Base-by-base conservation (phyloP, 2,113 vertebrate genomes). In the Caranx ignobilis region DNA sequence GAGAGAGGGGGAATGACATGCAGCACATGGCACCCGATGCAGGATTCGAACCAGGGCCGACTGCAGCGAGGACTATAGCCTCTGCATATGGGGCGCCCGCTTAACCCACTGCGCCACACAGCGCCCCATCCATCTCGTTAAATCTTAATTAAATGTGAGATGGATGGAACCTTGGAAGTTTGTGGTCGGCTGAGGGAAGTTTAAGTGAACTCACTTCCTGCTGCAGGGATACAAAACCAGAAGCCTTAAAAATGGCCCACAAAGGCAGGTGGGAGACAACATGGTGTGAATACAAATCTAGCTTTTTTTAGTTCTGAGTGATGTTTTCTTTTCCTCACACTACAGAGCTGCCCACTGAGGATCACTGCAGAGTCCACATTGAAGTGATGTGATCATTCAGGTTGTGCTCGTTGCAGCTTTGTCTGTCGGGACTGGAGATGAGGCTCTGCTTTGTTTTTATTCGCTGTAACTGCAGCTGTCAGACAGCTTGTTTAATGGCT, bases 221-320 rank as follows among this genome's bases (percentile, higher is more conserved):
- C 41, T 26, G 73, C 60, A 34, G 69, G 59, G 50, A 78, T 78
- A 63, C 83, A 78, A 77, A 61, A 89, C 78, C 62, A 79, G 85
- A 75, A 56, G 55, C 55, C 41, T 61, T 63, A 73, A 55, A 77
- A 83, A 79, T 35, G 11, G 32, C 57, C 61, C 52, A 48, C 37
- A 67, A 35, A 77, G 65, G 55, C 71, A 21, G 68, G 15, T 54
- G 41, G 57, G 12, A 71, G 54, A 79, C 47, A 6, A 56, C 75
- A 63, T 41, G 64, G 19, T 37, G 16, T 50, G 75, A 85, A 85
- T 88, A 84, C 78, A 79, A 86, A 90, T 50, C 34, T 48, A 32
- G 47, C 37, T 57, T 65, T 34, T 21, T 76, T 67, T 11, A 61
- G 37, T 37, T 50, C 16, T 41, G 47, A 71, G n/a, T 50, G 67